These are phyloP conservation scores for Mimumesa dahlbomi DNA, from an alignment of 2,888 invertebrate genomes.

Conservation along the genomic window DNA sequence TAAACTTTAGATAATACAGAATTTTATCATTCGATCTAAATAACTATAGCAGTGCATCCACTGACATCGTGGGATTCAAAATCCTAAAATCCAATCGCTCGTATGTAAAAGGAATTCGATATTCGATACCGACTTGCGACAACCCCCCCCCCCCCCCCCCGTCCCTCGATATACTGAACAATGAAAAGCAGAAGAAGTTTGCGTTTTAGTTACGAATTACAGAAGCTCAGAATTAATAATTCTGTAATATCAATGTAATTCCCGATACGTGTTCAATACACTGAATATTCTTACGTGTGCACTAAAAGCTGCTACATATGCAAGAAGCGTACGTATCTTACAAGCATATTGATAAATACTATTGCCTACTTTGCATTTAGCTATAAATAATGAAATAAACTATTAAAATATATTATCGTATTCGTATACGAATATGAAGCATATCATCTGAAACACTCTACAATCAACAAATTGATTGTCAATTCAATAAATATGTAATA, in stretches of 20 bases:
- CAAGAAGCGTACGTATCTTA: slow-evolving; percentile 34
- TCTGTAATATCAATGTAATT: slow-evolving; percentile 24
- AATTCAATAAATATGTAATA: neutral
- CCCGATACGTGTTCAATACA: neutral
- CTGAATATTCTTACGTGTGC: neutral
- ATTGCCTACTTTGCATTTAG: slow-evolving; percentile 12
- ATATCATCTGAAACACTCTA: slow-evolving; percentile 1
- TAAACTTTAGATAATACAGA: no score
- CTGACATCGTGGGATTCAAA: no score
- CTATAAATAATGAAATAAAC: slow-evolving; percentile 15
- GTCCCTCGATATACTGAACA: no score
- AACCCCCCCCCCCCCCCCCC: no score
- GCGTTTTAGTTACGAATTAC: no score
- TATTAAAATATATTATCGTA: slow-evolving; percentile 1
- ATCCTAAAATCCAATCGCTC: no score
- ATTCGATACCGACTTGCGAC: no score
- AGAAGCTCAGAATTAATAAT: no score
- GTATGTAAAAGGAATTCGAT: no score
- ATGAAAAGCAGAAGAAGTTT: no score
- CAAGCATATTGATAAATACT: slow-evolving; percentile 18
- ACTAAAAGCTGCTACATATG: slow-evolving; percentile 22
- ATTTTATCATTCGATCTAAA: no score
- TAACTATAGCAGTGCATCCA: no score
- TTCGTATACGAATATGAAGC: slow-evolving; percentile 8
- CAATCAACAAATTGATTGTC: slow-evolving; percentile 7